Base-by-base conservation (phyloP, 2,113 vertebrate genomes). In the Progne subis region DNA sequence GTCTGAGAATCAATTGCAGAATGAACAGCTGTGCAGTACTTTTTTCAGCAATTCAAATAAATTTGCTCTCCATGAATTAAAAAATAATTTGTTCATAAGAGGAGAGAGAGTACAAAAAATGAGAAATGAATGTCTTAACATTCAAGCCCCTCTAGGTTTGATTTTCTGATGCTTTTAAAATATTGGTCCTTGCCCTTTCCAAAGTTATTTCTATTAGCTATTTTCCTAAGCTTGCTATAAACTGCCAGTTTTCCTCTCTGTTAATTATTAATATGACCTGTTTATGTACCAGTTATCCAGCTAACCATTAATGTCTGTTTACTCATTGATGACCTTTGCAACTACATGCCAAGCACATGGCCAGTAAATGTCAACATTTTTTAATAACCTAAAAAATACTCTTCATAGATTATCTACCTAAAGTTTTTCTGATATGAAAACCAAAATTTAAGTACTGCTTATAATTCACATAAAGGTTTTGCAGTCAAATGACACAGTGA, bases 271-370 rank as follows among this genome's bases (percentile, higher is more conserved):
- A 99, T 98, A 92, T 98, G 98, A 98, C 98, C 98, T 97, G 98
- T 98, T 99, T 99, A 98, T 99, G 99, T 99, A 98, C 98, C 98
- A 98, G 98, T 98, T 98, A 98, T 97, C 98, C 98, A 97, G 99
- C 99, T 99, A 99, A 99, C 98, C 99, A 99, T 99, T 99, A 99
- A 99, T 99, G 99, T 98, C 98, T 99, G 98, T 99, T 99, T 99
- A 98, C 98, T 98, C 98, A 98, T 98, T 97, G 98, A 98, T 99
- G 99, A 99, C 99, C 99, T 99, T 98, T 98, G 98, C 98, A 98
- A 98, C 98, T 98, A 95, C 90, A 97, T 98, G 97, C 96, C 97
- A 97, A 96, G 97, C 98, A 98, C 98, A 98, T 98, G 98, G 97
- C 97, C 97, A 95, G 96, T 97, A 98, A 99, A 99, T 98, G 98